Percentiles rank a stretch among this genome's conserved stretches.
These are phyloP conservation scores for Zhuqinia jingwanae DNA, from an alignment of 2,888 invertebrate genomes.

Conservation along the genomic window DNA sequence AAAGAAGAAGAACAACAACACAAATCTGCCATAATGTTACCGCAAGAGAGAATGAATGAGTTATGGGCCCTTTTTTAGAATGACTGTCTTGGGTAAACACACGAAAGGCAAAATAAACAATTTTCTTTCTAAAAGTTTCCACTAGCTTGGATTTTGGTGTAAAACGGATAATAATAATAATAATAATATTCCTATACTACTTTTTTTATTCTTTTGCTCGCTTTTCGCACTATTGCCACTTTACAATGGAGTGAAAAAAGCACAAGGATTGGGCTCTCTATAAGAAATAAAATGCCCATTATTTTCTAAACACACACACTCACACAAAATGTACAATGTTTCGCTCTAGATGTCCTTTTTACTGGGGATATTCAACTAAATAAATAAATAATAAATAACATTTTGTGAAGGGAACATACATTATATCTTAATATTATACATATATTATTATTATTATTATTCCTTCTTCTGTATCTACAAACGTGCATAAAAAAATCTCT, in stretches of 20 bases:
- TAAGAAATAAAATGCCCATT: conserved; percentile 48
- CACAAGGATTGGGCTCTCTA: neutral
- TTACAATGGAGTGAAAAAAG: neutral
- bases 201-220: neutral
- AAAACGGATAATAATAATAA: neutral
- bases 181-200: conserved; percentile 6
- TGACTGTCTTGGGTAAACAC: conserved; percentile 67
- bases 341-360: neutral
- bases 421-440: neutral
- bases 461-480: no score
- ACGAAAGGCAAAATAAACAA: conserved; percentile 51
- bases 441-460: neutral
- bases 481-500: neutral
- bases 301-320: conserved; percentile 4
- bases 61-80: conserved; percentile 57
- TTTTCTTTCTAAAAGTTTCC: neutral
- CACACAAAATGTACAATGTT: conserved; percentile 19
- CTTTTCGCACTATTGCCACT: neutral
- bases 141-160: neutral
- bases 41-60: conserved; percentile 66
- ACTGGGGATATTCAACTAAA: conserved; percentile 21
- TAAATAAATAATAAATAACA: conserved; percentile 44
- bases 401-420: conserved; percentile 36
- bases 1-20: conserved; percentile 41
- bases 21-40: conserved; percentile 61